These are phyloP conservation scores for Zaprionus capensis DNA, from an alignment of 1,140 invertebrate genomes.

Conservation along the genomic window DNA sequence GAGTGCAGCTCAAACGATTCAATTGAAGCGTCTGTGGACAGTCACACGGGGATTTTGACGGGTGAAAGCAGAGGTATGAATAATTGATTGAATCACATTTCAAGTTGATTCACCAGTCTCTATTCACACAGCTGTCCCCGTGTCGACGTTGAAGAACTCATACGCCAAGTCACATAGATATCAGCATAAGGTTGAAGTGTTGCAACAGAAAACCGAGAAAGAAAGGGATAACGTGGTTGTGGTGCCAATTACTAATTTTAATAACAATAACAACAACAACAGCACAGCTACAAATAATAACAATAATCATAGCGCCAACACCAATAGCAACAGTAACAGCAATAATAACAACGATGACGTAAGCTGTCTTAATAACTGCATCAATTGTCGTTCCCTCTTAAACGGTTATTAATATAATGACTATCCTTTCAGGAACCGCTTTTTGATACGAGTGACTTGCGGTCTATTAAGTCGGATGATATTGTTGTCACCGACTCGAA, in stretches of 20 bases:
- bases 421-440: constrained; percentile 81
- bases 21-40: constrained; percentile 80
- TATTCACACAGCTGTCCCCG: constrained; percentile 30
- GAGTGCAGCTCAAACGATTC: constrained; percentile 84
- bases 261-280: constrained; percentile 59
- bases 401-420: neutral
- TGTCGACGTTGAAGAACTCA: constrained; percentile 54
- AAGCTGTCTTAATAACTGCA: constrained; percentile 16
- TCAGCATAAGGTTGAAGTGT: constrained; percentile 62
- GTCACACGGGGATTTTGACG: constrained; percentile 80
- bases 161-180: constrained; percentile 61
- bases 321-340: constrained; percentile 47
- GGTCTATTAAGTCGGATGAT: constrained; percentile 82
- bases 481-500: constrained; percentile 60
- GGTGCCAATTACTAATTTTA: constrained; percentile 53
- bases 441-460: constrained; percentile 84
- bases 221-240: constrained; percentile 63
- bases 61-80: constrained; percentile 78
- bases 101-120: neutral
- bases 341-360: constrained; percentile 84
- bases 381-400: neutral
- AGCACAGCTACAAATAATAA: constrained; percentile 39
- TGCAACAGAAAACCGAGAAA: constrained; percentile 55
- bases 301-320: constrained; percentile 37
- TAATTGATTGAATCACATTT: constrained; percentile 20